phyloP scores from a whole-genome alignment of 35 echinoderm and acorn worm genomes.

The Lytechinus variegatus region DNA sequence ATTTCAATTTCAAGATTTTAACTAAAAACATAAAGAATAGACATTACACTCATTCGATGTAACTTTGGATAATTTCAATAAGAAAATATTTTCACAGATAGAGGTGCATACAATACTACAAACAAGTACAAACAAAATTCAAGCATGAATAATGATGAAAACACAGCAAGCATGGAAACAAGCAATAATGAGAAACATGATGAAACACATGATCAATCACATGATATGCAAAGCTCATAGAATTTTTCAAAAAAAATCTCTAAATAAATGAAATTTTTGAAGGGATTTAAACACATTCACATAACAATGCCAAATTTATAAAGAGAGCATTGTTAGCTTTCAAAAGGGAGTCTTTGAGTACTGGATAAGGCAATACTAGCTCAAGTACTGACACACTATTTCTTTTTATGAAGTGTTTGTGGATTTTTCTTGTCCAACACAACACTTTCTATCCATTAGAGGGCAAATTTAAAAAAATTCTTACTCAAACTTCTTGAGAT shows the following conservation, averaged over 20 bases:
- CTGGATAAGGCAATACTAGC: slow-evolving; percentile 1
- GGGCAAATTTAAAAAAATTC: too few relatives aligned
- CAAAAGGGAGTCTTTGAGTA: background rate
- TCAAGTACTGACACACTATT: slow-evolving; percentile 1
- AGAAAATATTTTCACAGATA: background rate
- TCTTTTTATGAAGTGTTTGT: background rate
- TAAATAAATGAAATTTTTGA: background rate
- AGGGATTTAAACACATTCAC: background rate
- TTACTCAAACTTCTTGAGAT: too few relatives aligned
- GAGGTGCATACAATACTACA: background rate
- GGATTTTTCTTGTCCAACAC: background rate
- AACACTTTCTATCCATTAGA: too few relatives aligned
- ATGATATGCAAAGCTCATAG: background rate
- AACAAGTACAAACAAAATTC: background rate
- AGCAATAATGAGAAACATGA: background rate
- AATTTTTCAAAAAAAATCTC: background rate
- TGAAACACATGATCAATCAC: background rate
- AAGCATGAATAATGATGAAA: background rate
- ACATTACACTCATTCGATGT: background rate
- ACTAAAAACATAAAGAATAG: background rate
- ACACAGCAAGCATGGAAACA: background rate
- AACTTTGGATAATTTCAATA: background rate
- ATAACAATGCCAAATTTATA: background rate
- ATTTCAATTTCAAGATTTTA: background rate
- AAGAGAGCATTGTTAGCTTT: background rate